phyloP scores from a whole-genome alignment of 1,140 invertebrate genomes.

The Drepana arcuata region DNA sequence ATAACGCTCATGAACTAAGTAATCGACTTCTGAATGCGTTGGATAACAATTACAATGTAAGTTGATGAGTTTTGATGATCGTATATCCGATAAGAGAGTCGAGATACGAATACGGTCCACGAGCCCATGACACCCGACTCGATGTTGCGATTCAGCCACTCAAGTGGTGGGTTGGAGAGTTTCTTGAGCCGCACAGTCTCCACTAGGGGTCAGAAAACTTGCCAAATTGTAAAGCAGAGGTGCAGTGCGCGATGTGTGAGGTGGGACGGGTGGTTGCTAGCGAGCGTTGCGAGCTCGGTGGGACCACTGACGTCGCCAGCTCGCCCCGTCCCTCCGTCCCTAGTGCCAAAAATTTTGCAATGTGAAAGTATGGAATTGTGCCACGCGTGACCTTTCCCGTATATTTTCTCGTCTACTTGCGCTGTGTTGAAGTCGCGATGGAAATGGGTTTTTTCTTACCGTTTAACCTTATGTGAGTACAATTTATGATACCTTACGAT shows the following conservation, averaged over 20 bases:
- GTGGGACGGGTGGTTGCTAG: too few species aligned
- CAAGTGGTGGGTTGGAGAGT: constrained; percentile 40
- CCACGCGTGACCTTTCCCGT: constrained; percentile 62
- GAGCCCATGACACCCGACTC: constrained; percentile 66
- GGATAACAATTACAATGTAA: constrained; percentile 73
- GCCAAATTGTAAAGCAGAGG: constrained; percentile 14
- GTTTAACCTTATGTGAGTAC: constrained; percentile 35
- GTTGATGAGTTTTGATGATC: constrained; percentile 61
- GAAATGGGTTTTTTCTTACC: constrained; percentile 39
- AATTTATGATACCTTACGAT: constrained; percentile 24
- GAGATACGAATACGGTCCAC: constrained; percentile 64
- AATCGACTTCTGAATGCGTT: constrained; percentile 73
- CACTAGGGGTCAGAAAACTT: constrained; percentile 18
- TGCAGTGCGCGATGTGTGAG: too few species aligned
- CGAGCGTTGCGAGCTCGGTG: constrained; percentile 55
- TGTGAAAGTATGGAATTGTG: constrained; percentile 69
- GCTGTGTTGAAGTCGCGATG: constrained; percentile 18
- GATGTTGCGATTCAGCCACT: constrained; percentile 52
- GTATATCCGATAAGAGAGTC: constrained; percentile 45
- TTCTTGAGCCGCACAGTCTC: constrained; percentile 23
- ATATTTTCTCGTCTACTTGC: constrained; percentile 27
- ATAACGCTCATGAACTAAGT: constrained; percentile 72
- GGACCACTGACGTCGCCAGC: constrained; percentile 66
- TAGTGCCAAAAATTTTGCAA: constrained; percentile 72
- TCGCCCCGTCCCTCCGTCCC: constrained; percentile 55